These are phyloP conservation scores for Ciconia stormi DNA, from an alignment of 2,113 vertebrate genomes.

Conservation along the genomic window DNA sequence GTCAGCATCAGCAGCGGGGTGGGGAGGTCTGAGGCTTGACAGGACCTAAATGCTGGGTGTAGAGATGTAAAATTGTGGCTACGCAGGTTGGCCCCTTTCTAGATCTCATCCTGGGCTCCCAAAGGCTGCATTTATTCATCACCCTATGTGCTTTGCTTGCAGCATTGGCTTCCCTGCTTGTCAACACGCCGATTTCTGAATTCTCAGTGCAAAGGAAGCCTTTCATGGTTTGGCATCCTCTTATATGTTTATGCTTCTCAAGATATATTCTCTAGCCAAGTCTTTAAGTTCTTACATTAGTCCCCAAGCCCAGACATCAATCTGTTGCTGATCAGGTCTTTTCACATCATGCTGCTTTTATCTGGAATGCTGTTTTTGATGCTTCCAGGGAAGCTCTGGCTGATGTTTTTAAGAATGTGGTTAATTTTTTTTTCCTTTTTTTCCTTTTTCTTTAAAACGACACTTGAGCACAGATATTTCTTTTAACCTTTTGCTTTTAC, in stretches of 20 bases:
- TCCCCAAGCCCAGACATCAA: slow-evolving; percentile 61
- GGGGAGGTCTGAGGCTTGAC: background rate
- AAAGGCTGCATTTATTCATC: slow-evolving; percentile 44
- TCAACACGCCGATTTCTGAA: slow-evolving; percentile 35
- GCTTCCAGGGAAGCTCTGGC: slow-evolving; percentile 39
- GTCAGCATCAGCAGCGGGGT: background rate
- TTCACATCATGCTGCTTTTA: slow-evolving; percentile 57
- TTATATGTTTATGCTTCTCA: slow-evolving; percentile 60
- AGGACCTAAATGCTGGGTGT: background rate
- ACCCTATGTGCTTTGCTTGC: slow-evolving; percentile 41
- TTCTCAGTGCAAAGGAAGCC: slow-evolving; percentile 47
- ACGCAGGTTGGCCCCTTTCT: background rate
- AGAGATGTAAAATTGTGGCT: background rate
- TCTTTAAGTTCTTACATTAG: slow-evolving; percentile 62
- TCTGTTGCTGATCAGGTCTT: slow-evolving; percentile 69
- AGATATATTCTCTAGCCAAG: slow-evolving; percentile 61
- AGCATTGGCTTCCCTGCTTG: slow-evolving; percentile 47
- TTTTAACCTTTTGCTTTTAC: slow-evolving; percentile 38
- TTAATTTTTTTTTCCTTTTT: background rate
- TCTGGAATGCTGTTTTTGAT: slow-evolving; percentile 59
- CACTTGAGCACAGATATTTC: slow-evolving; percentile 37
- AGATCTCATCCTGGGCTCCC: background rate
- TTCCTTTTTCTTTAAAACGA: slow-evolving; percentile 39
- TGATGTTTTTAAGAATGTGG: slow-evolving; percentile 47
- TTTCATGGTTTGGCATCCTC: slow-evolving; percentile 63